Conservation (phyloP, 2,888 invertebrate genomes). For the Pseudanteris insignis region DNA sequence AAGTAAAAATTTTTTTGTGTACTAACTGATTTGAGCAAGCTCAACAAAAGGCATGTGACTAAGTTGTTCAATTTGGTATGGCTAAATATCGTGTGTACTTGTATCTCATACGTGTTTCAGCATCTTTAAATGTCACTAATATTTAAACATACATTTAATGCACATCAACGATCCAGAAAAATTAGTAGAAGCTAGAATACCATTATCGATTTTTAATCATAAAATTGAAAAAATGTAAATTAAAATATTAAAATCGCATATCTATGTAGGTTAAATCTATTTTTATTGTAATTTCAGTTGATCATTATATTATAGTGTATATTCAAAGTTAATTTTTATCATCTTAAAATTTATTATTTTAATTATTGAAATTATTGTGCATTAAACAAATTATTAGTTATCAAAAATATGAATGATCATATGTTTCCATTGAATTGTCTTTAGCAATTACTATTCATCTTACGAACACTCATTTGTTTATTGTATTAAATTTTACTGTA, state of each 20-base stretch:
- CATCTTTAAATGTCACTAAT: constrained; percentile 21
- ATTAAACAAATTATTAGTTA: neutral
- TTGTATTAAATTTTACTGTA: too few relatives aligned
- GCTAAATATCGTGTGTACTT: constrained; percentile 38
- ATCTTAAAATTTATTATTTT: too few relatives aligned
- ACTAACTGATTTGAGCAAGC: too few relatives aligned
- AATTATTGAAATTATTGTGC: too few relatives aligned
- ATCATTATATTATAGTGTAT: too few relatives aligned
- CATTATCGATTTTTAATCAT: constrained; percentile 6
- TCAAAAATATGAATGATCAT: too few relatives aligned
- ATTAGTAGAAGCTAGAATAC: constrained; percentile 12
- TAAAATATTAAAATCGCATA: neutral
- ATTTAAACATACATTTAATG: constrained; percentile 24
- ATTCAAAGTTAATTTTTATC: too few relatives aligned
- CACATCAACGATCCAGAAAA: constrained; percentile 20
- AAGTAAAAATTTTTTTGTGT: too few relatives aligned
- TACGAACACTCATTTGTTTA: too few relatives aligned
- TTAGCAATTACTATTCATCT: too few relatives aligned
- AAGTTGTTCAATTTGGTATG: constrained; percentile 42
- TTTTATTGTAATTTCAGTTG: neutral
- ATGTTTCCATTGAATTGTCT: too few relatives aligned
- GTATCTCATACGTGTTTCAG: constrained; percentile 35
- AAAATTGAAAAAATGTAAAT: constrained; percentile 16
- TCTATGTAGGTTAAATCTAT: neutral
- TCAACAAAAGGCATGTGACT: constrained; percentile 44